phyloP scores from a whole-genome alignment of 2,888 invertebrate genomes.

The Drosophila dives region DNA sequence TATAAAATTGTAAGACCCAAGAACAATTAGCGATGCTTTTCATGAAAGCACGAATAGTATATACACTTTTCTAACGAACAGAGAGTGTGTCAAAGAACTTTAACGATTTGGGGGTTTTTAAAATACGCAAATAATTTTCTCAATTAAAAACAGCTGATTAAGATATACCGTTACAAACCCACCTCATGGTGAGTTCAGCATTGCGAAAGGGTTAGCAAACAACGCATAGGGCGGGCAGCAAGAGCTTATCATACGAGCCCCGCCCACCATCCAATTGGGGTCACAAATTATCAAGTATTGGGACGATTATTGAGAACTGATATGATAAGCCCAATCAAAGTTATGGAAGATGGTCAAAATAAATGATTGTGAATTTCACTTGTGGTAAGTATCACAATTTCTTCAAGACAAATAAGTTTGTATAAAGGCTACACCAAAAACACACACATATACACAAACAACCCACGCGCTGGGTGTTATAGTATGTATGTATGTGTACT shows the following conservation, averaged over 20 bases:
- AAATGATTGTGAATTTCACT: not conserved
- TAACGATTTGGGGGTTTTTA: not conserved
- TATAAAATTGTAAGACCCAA: constrained; percentile 42
- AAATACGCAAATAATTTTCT: not conserved
- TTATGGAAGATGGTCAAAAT: not conserved
- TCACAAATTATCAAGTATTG: constrained; percentile 15
- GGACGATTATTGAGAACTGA: constrained; percentile 13
- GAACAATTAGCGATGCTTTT: constrained; percentile 5
- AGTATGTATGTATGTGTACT: constrained; percentile 38
- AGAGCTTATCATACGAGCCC: constrained; percentile 37
- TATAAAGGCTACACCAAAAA: constrained; percentile 27
- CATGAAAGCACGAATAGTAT: constrained; percentile 18
- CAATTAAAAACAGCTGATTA: not conserved
- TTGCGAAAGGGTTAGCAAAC: constrained; percentile 7
- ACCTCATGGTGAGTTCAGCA: not conserved
- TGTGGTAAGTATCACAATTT: constrained; percentile 1
- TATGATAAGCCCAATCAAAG: constrained; percentile 13
- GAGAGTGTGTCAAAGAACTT: not conserved
- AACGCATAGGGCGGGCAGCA: constrained; percentile 1
- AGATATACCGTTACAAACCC: constrained; percentile 12
- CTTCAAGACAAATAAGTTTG: constrained; percentile 15
- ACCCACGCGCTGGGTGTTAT: constrained; percentile 8
- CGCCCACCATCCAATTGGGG: constrained; percentile 15
- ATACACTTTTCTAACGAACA: constrained; percentile 14
- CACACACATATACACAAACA: constrained; percentile 17